A percentile compares a stretch with the other conserved stretches of the same genome.
These are phyloP conservation scores for Oligia strigilis DNA, from an alignment of 2,888 invertebrate genomes.

Conservation along the genomic window DNA sequence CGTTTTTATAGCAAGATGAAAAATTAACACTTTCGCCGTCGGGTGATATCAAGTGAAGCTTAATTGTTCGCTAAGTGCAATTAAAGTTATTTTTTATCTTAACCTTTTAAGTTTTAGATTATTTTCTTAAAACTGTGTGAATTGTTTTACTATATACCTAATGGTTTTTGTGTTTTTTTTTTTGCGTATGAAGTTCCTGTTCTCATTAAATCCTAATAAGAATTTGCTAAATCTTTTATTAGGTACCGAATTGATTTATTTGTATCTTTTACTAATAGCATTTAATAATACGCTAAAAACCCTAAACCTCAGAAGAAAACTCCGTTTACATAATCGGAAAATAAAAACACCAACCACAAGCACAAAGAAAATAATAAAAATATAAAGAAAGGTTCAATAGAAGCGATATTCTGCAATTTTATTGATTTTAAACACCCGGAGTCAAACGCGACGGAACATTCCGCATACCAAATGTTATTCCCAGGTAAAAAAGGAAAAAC, in stretches of 20 bases:
- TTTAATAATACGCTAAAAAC: neutral
- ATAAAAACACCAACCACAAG: neutral
- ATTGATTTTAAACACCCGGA: neutral
- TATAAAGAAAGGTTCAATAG: neutral
- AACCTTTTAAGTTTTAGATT: neutral
- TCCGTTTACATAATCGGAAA: neutral
- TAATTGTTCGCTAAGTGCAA: constrained; percentile 30
- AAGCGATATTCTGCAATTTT: constrained; percentile 58
- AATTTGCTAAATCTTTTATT: neutral
- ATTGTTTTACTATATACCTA: neutral
- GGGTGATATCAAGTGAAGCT: constrained; percentile 50
- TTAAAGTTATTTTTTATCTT: constrained; percentile 17
- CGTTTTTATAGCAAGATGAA: constrained; percentile 26
- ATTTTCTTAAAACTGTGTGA: neutral
- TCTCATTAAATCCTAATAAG: constrained; percentile 1
- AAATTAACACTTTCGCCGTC: constrained; percentile 64
- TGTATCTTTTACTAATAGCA: too few relatives aligned
- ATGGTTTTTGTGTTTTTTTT: neutral
- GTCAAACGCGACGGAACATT: neutral
- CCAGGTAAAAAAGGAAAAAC: neutral
- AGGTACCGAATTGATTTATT: neutral
- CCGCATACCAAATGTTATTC: constrained; percentile 2
- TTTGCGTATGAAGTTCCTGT: neutral
- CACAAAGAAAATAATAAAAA: neutral
- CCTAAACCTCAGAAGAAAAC: neutral